Base-by-base conservation (phyloP, 2,797 vertebrate species). In the Trematomus bernacchii region DNA sequence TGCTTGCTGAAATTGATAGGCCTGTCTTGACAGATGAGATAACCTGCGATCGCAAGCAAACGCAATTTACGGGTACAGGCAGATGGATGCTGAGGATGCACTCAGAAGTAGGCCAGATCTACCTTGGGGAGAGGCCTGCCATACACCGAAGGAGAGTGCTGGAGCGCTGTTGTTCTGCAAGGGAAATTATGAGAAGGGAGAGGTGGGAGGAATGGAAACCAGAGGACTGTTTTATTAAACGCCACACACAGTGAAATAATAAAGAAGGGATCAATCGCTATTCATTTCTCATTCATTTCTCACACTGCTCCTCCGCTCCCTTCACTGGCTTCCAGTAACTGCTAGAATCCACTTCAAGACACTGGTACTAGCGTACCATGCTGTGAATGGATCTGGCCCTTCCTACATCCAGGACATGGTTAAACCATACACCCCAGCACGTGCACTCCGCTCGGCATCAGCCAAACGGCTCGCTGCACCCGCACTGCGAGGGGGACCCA, bases 11-110 rank as follows among this genome's bases (percentile, higher is more conserved):
- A 92, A 92, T 86, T 88, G 89, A 92, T 87, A 85, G 87, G 81
- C 46, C 75, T 70, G 85, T 66, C 87, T 82, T 93, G 91, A 92
- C 87, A 78, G 90, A 91, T 85, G 86, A 90, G 85, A 89, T 89
- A 90, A 89, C 88, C 77, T 82, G 91, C 78, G 65, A 80, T 90
- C 64, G 78, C 80, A 84, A 67, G 82, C 77, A 84, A 91, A 87
- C 71, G 74, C 82, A 91, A 90, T 93, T 91, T 89, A 83, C 54
- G 74, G 79, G 57, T 70, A 52, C 51, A 37, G 44, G 80, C 90
- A 90, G 88, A 91, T 90, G 87, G 92, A 91, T 89, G 85, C 86
- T 84, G 86, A 89, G 85, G 83, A 91, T 85, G 73, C 86, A 78
- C 59, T 64, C 66, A 81, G 83, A 94, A 93, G 83, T 93, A 93